Evolutionary conservation across 30 jellyfish, hydroid and myxozoan genomes (phyloP).

Genomic region (Catostylus mosaicus): DNA sequence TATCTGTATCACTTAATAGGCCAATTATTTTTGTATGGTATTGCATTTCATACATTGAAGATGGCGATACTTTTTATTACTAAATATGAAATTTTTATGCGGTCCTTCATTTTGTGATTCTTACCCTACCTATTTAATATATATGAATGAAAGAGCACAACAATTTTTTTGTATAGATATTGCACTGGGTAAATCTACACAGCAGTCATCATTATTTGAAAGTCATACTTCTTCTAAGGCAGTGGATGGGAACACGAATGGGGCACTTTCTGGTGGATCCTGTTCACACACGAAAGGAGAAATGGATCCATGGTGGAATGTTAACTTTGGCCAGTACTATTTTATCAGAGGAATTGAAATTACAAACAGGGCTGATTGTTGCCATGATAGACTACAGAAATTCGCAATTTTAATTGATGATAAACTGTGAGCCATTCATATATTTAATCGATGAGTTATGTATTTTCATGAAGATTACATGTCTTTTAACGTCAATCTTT

Average conservation of each 20-base stretch:
- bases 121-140: neutral
- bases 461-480: no score
- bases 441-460: no score
- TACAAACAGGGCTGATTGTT: constrained; percentile 51
- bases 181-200: neutral
- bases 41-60: neutral
- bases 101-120: neutral
- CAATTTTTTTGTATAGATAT: neutral
- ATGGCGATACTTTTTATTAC: no score
- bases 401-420: constrained; percentile 18
- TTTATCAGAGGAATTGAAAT: constrained; percentile 13
- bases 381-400: constrained; percentile 30
- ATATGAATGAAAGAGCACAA: neutral
- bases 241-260: constrained; percentile 15
- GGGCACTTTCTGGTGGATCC: neutral
- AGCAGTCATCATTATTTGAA: constrained; percentile 17
- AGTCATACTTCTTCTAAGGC: constrained; percentile 11
- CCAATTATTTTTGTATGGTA: neutral
- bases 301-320: constrained; percentile 50
- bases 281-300: constrained; percentile 12
- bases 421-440: neutral
- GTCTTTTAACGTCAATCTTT: no score
- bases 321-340: constrained; percentile 11
- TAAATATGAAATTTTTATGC: no score
- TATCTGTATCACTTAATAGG: no score